These are phyloP conservation scores for Embidobia sp. DNA, from an alignment of 2,888 invertebrate genomes.

Conservation along the genomic window DNA sequence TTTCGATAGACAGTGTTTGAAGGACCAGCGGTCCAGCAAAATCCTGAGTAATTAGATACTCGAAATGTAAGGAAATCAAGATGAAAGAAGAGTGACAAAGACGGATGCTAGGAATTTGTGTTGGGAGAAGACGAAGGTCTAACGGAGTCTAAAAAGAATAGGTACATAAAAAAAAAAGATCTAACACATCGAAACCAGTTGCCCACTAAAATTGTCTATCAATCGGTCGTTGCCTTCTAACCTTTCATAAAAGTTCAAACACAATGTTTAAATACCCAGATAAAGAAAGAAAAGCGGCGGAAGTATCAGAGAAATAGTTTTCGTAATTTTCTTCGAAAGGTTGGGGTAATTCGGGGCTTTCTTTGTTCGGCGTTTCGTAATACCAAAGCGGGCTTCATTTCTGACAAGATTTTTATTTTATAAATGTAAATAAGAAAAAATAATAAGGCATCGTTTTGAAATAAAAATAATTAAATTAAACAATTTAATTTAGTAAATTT, in stretches of 20 bases:
- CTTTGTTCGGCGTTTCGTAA: too few species aligned
- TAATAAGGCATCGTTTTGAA: too few species aligned
- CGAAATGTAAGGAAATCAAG: conserved; percentile 31
- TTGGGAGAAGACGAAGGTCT: conserved; percentile 33
- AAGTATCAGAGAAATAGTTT: too few species aligned
- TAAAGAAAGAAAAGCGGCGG: neutral
- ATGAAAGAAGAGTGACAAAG: conserved; percentile 29
- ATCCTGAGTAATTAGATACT: conserved; percentile 44
- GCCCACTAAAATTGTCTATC: conserved; percentile 34
- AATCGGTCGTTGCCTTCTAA: conserved; percentile 41
- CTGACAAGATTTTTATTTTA: too few species aligned
- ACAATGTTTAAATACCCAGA: conserved; percentile 15
- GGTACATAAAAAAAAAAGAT: conserved; percentile 37
- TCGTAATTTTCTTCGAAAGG: too few species aligned
- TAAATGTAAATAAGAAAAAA: too few species aligned
- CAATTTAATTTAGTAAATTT: too few species aligned
- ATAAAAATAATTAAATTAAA: too few species aligned
- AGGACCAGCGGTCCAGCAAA: conserved; percentile 10
- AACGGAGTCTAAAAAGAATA: conserved; percentile 48
- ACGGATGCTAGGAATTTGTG: conserved; percentile 43
- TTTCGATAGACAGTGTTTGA: conserved; percentile 26
- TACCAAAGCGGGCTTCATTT: too few species aligned
- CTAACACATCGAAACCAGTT: conserved; percentile 41
- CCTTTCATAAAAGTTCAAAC: conserved; percentile 9
- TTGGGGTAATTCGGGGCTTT: too few species aligned